Evolutionary conservation across 2,888 invertebrate species (phyloP).

Genomic region (Graphium colonna): DNA sequence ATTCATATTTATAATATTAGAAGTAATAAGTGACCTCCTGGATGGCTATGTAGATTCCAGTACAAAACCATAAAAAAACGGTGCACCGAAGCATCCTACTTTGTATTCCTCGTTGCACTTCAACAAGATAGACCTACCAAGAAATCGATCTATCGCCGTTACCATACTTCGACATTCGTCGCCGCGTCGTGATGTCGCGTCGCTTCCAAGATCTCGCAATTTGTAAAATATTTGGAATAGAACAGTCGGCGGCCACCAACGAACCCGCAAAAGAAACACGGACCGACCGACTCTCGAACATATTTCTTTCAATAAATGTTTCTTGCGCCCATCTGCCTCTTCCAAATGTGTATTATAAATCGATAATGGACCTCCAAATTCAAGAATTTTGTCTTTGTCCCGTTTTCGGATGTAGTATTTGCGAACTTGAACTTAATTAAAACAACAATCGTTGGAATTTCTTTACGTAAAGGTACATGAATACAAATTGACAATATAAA

Average conservation of each 20-base stretch:
- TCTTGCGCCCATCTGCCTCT: constrained; percentile 3
- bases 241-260: constrained; percentile 63
- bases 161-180: constrained; percentile 31
- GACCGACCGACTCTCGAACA: constrained; percentile 15
- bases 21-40: too few relatives aligned
- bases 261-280: constrained; percentile 37
- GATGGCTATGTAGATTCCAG: too few relatives aligned
- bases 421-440: too few relatives aligned
- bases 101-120: constrained; percentile 23
- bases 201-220: constrained; percentile 65
- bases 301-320: constrained; percentile 16
- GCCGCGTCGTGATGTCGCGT: constrained; percentile 47
- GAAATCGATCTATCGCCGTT: constrained; percentile 40
- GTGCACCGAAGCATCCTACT: not conserved
- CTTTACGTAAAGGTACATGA: not conserved
- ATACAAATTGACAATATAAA: not conserved
- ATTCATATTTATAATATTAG: too few relatives aligned
- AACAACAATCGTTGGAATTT: too few relatives aligned
- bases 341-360: constrained; percentile 3
- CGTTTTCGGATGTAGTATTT: not conserved
- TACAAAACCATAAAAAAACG: too few relatives aligned
- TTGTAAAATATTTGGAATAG: constrained; percentile 73
- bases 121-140: constrained; percentile 30
- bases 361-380: constrained; percentile 1
- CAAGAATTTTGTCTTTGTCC: constrained; percentile 2